Percentiles rank a stretch among this genome's conserved stretches.
These are phyloP conservation scores for Sminthurides aquaticus DNA, from an alignment of 2,888 invertebrate species.

Conservation along the genomic window DNA sequence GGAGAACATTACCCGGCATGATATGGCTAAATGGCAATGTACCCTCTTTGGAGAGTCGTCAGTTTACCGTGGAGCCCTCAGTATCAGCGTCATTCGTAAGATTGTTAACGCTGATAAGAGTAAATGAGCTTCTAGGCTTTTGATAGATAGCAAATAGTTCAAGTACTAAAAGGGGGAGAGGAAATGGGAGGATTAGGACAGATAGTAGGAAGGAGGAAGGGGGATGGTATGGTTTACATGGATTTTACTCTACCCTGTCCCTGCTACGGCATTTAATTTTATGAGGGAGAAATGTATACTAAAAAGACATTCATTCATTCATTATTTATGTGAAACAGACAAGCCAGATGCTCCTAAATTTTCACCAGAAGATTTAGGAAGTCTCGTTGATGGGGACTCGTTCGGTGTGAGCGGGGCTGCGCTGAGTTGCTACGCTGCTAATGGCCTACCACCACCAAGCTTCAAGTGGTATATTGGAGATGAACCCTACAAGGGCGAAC, in stretches of 20 bases:
- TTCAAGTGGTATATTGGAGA: slow-evolving; percentile 40
- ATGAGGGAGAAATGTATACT: no score
- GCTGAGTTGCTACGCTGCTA: slow-evolving; percentile 32
- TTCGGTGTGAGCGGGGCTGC: slow-evolving; percentile 15
- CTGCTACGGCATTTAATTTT: no score
- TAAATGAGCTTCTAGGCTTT: no score
- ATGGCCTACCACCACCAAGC: slow-evolving; percentile 37
- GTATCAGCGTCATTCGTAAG: slow-evolving; percentile 20
- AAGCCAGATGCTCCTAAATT: slow-evolving; percentile 36
- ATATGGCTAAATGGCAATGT: slow-evolving; percentile 23
- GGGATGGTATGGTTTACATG: no score
- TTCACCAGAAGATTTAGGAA: slow-evolving; percentile 19
- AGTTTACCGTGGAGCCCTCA: slow-evolving; percentile 17
- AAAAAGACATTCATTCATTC: no score
- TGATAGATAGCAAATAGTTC: no score
- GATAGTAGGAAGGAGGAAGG: no score
- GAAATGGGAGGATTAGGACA: no score
- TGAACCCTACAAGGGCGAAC: slow-evolving; percentile 28
- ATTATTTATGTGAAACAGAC: slow-evolving; percentile 20
- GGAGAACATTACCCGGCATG: slow-evolving; percentile 15
- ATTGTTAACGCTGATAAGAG: background rate
- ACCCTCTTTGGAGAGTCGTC: slow-evolving; percentile 10
- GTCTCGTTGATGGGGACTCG: slow-evolving; percentile 26
- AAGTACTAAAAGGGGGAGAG: no score
- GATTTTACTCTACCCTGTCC: no score